phyloP scores from a whole-genome alignment of 2,888 invertebrate species.

The Axea sp. region DNA sequence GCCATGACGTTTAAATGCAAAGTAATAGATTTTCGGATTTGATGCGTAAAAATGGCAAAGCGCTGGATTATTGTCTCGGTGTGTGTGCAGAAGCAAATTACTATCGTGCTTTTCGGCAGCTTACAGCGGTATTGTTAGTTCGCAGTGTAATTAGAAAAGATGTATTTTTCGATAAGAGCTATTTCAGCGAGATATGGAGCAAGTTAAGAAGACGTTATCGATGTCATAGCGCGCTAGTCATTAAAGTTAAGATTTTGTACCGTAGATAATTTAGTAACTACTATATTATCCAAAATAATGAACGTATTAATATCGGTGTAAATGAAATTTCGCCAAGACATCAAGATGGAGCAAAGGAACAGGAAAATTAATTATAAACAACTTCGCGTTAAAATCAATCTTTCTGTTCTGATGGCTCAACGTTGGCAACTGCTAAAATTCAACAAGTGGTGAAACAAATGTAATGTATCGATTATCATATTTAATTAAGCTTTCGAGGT shows the following conservation, averaged over 20 bases:
- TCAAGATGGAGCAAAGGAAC: no score
- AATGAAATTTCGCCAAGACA: constrained; percentile 1
- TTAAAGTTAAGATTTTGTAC: constrained; percentile 30
- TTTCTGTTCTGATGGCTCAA: no score
- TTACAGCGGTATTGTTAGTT: constrained; percentile 43
- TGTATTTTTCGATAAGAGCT: constrained; percentile 44
- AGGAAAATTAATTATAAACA: no score
- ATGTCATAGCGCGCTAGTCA: constrained; percentile 34
- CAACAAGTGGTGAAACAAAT: constrained; percentile 20
- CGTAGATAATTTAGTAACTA: constrained; percentile 14
- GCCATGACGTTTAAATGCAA: neutral
- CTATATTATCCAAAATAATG: constrained; percentile 34
- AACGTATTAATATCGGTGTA: constrained; percentile 6
- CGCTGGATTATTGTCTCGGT: constrained; percentile 15
- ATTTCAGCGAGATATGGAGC: constrained; percentile 31
- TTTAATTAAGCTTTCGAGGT: neutral
- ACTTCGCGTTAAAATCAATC: no score
- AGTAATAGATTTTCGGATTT: constrained; percentile 4
- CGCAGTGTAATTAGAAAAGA: constrained; percentile 47
- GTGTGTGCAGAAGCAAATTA: constrained; percentile 35
- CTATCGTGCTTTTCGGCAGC: constrained; percentile 44
- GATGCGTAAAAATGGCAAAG: constrained; percentile 1
- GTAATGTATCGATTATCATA: neutral
- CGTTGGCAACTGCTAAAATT: no score
- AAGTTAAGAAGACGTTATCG: constrained; percentile 53